Percentiles rank a stretch among this genome's conserved stretches.
Conservation (phyloP, 2,113 vertebrate species). For the Sakesphorus luctuosus region DNA sequence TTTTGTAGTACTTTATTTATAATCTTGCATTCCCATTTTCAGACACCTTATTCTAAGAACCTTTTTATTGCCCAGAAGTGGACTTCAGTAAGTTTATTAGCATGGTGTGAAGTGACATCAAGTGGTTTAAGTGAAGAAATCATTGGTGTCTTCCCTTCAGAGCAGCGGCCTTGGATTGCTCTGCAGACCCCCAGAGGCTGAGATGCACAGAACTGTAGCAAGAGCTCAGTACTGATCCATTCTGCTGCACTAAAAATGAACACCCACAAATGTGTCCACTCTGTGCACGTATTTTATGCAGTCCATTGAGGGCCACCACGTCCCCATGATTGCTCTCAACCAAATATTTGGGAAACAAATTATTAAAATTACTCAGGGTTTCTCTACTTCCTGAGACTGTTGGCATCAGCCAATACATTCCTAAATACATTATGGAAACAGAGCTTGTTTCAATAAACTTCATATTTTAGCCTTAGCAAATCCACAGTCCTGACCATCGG, state of each 20-base stretch:
- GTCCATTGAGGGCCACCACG: background rate
- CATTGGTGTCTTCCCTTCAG: background rate
- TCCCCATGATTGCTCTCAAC: background rate
- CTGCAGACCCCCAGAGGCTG: background rate
- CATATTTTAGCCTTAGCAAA: background rate
- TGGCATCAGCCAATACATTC: background rate
- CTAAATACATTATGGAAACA: background rate
- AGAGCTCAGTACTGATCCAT: background rate
- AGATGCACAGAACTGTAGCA: background rate
- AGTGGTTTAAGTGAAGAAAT: constrained; percentile 32
- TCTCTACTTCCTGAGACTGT: background rate
- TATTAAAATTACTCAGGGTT: background rate
- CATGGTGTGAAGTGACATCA: constrained; percentile 39
- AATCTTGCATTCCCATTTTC: background rate
- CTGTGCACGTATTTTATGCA: background rate
- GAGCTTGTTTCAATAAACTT: background rate
- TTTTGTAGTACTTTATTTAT: background rate
- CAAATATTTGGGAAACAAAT: background rate
- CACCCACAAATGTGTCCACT: background rate
- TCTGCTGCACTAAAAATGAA: background rate
- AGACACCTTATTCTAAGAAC: background rate
- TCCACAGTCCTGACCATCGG: accelerated
- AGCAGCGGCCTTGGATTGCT: background rate
- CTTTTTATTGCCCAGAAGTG: background rate
- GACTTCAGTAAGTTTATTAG: background rate